Evolutionary conservation across 92 coral and sea anemone genomes (phyloP).

Genomic region (Phenganax subtilis): DNA sequence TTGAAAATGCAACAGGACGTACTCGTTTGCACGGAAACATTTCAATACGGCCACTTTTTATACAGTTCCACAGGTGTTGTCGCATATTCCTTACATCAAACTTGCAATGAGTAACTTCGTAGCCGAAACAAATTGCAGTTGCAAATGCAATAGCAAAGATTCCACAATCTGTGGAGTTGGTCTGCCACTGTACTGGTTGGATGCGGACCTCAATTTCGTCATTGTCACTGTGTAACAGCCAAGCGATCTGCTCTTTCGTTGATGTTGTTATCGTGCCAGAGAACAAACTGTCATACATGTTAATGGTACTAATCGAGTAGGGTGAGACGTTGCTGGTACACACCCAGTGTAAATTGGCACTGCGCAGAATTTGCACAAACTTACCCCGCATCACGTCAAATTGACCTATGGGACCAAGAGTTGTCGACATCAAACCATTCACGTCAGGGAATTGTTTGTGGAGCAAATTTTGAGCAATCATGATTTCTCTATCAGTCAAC

Average conservation of each 20-base stretch:
- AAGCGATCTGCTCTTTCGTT: not conserved
- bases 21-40: conserved; percentile 6
- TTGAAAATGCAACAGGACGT: not conserved
- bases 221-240: not conserved
- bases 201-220: not conserved
- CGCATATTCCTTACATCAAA: not conserved
- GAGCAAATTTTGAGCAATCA: not conserved
- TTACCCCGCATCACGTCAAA: not conserved
- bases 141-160: not conserved
- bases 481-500: not conserved
- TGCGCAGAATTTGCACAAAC: not conserved
- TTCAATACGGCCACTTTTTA: not conserved
- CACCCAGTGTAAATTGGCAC: not conserved
- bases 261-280: not conserved
- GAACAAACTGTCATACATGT: not conserved
- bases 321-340: not conserved
- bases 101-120: not conserved
- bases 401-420: not conserved
- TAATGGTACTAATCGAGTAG: not conserved
- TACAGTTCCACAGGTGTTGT: not conserved
- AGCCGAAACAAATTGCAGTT: not conserved
- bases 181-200: not conserved
- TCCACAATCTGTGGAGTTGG: not conserved
- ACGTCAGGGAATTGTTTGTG: not conserved
- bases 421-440: not conserved